Percentiles rank a stretch among this genome's conserved stretches.
Evolutionary conservation across 1,140 invertebrate genomes (phyloP).

Genomic region (Bombus consobrinus): DNA sequence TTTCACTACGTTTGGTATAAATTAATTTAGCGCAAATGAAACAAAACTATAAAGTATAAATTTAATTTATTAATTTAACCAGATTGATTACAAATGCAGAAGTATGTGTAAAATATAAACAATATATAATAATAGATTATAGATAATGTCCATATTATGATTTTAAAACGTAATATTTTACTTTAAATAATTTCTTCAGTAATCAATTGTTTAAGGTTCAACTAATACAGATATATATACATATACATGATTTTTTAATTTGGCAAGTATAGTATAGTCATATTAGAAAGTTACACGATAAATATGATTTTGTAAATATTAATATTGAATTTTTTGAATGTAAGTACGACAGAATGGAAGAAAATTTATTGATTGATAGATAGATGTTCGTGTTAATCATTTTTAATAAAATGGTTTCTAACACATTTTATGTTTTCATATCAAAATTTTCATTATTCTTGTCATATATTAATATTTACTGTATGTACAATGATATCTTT

Average conservation of each 20-base stretch:
- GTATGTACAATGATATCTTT: not conserved
- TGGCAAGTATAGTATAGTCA: not conserved
- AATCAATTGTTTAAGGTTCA: not conserved
- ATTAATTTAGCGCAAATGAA: not conserved
- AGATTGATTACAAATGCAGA: not conserved
- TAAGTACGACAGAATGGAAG: not conserved
- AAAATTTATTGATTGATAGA: not conserved
- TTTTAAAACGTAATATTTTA: not conserved
- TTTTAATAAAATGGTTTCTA: not conserved
- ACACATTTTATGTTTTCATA: not conserved
- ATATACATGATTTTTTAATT: not conserved
- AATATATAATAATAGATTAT: not conserved
- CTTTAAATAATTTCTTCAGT: not conserved
- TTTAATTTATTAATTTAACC: not conserved
- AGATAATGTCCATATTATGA: not conserved
- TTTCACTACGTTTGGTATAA: not conserved
- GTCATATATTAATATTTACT: not conserved
- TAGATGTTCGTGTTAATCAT: not conserved
- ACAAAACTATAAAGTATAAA: not conserved
- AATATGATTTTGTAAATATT: not conserved
- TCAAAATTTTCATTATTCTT: not conserved
- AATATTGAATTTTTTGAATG: not conserved
- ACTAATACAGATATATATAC: not conserved
- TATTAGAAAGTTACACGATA: not conserved
- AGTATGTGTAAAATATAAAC: not conserved